Evolutionary conservation across 2,113 vertebrate genomes (phyloP), one percentile per base, ranked within the genome.

Genomic region (Coryphaenoides rupestris): DNA sequence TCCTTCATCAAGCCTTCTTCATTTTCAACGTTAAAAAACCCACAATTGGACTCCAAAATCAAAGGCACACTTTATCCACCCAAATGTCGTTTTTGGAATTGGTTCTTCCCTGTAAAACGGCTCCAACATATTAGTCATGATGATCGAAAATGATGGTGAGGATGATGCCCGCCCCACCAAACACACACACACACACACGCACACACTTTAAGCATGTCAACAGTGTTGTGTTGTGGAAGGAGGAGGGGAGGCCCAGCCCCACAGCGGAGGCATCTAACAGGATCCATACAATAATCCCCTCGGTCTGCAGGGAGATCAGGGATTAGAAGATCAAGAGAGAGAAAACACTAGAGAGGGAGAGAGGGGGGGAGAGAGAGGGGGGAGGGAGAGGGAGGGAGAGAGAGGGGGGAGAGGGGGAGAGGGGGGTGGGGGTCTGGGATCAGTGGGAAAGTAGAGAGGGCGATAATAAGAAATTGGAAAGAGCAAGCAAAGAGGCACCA

Each of bases 221-320:
- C n/a, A 7, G 5, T 53, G 60, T 68, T 5, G n/a, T 62, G 58
- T 49, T 64, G 46, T 22, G 40, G 60, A 50, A n/a, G 0, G 13
- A 9, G 2, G 55, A 49, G n/a, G n/a, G n/a, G n/a, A n/a, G n/a
- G n/a, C n/a, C n/a, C n/a, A n/a, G n/a, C n/a, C n/a, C n/a, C n/a
- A n/a, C n/a, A n/a, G n/a, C n/a, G n/a, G n/a, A 14, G 63, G 23
- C 61, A 66, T 61, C 60, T 70, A 22, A 33, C 65, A 47, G 53
- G 60, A 69, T 62, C 50, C 21, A 74, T 66, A 65, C 71, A 70
- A 58, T 73, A 77, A 82, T 75, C 72, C 54, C 33, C 24, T 64
- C 21, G 56, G 59, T 72, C 72, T 74, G 62, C 59, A 62, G 67
- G 70, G 62, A 77, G 71, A 81, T 64, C 60, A 64, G 47, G 45